Evolutionary conservation across 2,797 vertebrate genomes (phyloP).

Genomic region (Oryzias dopingdopingensis): DNA sequence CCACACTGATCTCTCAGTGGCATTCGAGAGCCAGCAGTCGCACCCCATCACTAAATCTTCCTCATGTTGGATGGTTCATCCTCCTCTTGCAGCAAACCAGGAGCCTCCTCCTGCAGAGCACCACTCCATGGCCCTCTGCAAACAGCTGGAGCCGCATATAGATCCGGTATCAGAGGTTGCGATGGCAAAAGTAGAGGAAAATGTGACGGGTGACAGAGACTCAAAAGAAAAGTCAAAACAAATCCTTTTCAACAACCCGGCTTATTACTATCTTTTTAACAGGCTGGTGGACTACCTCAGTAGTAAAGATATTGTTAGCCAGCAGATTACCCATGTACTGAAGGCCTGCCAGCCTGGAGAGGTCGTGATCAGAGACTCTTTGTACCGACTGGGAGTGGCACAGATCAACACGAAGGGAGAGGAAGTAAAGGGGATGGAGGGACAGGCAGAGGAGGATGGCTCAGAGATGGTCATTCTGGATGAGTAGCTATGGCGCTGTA

Average conservation of each 20-base stretch:
- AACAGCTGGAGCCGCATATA: slow-evolving; percentile 85
- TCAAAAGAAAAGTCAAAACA: slow-evolving; percentile 39
- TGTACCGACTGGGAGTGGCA: slow-evolving; percentile 93
- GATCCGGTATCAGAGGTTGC: slow-evolving; percentile 67
- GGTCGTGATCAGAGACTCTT: slow-evolving; percentile 92
- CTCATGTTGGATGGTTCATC: slow-evolving; percentile 81
- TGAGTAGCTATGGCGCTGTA: slow-evolving; percentile 19
- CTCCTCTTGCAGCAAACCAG: slow-evolving; percentile 63
- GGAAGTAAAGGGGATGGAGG: slow-evolving; percentile 38
- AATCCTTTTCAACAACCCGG: slow-evolving; percentile 87
- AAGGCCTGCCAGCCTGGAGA: slow-evolving; percentile 93
- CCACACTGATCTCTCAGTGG: slow-evolving; percentile 75
- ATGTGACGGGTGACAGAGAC: not conserved
- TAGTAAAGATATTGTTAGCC: slow-evolving; percentile 91
- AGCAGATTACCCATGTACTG: slow-evolving; percentile 90
- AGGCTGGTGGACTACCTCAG: slow-evolving; percentile 93
- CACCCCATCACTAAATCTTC: slow-evolving; percentile 88
- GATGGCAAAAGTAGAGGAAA: slow-evolving; percentile 56
- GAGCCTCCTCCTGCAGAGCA: slow-evolving; percentile 66
- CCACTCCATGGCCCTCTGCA: slow-evolving; percentile 83
- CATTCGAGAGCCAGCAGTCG: slow-evolving; percentile 77
- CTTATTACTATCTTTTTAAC: slow-evolving; percentile 97
- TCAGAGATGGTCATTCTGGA: slow-evolving; percentile 44
- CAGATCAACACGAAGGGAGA: slow-evolving; percentile 89
- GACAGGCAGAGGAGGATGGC: slow-evolving; percentile 30